Evolutionary conservation across 2,797 vertebrate species (phyloP).

Genomic region (Todus mexicanus): DNA sequence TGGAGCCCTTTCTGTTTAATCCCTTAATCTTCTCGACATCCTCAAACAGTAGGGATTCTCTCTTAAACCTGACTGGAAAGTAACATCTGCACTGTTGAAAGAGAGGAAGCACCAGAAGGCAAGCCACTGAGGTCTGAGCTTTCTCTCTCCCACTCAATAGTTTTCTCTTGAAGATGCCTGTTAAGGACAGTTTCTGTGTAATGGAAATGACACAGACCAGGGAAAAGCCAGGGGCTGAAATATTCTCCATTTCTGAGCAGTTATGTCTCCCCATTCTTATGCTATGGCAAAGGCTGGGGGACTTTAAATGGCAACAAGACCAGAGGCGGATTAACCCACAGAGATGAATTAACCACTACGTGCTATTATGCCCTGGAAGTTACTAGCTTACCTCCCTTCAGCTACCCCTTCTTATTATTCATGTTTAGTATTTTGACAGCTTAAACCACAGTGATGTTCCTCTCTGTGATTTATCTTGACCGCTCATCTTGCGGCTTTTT

Average conservation of each 20-base stretch:
- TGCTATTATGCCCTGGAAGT: not conserved
- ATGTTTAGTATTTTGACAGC: not conserved
- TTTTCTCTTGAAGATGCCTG: constrained; percentile 21
- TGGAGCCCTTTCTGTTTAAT: constrained; percentile 61
- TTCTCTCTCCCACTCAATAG: not conserved
- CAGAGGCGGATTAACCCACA: not conserved
- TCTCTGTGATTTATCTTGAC: not conserved
- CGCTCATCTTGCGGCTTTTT: not conserved
- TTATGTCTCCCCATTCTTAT: not conserved
- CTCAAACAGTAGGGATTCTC: constrained; percentile 63
- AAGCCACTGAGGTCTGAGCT: constrained; percentile 21
- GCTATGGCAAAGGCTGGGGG: not conserved
- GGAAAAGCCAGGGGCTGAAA: not conserved
- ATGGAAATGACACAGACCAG: not conserved
- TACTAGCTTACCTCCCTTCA: not conserved
- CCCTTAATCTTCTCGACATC: constrained; percentile 67
- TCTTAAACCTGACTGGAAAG: constrained; percentile 59
- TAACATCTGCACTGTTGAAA: constrained; percentile 61
- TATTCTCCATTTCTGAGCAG: not conserved
- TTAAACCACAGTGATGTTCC: not conserved
- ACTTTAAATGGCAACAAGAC: not conserved
- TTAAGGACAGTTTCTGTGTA: constrained; percentile 19
- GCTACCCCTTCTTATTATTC: not conserved
- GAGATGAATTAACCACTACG: not conserved
- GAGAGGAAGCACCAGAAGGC: constrained; percentile 36